Conservation (phyloP, 1,140 invertebrate species). For the Drosophila mayri region DNA sequence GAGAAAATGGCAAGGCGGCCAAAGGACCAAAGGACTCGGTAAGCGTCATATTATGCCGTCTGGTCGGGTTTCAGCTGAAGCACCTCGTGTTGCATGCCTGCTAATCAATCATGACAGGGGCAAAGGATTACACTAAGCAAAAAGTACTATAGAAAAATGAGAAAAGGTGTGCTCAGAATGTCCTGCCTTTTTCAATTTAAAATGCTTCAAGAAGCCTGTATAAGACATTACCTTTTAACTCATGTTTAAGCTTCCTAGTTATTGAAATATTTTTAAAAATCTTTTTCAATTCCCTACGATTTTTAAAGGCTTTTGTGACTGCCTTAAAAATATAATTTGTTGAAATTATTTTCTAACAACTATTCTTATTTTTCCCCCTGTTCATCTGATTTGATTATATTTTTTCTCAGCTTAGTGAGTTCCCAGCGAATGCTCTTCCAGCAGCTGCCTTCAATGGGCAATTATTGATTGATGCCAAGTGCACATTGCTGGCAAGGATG, state of each 20-base stretch:
- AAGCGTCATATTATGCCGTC: conserved; percentile 74
- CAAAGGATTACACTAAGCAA: background rate
- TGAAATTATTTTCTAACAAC: background rate
- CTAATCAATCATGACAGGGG: conserved; percentile 77
- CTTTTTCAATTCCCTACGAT: background rate
- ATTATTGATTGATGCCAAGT: conserved; percentile 82
- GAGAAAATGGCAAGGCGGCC: conserved; percentile 1
- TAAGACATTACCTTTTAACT: too few relatives aligned
- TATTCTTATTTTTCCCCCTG: background rate
- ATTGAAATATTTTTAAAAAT: background rate
- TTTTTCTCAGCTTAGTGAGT: conserved; percentile 25
- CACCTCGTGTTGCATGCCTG: conserved; percentile 78
- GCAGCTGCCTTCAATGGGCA: conserved; percentile 79
- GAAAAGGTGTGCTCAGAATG: too few relatives aligned
- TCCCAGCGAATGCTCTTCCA: conserved; percentile 62
- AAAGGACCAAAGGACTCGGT: conserved; percentile 48
- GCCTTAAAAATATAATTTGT: background rate
- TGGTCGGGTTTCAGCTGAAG: conserved; percentile 68
- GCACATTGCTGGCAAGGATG: conserved; percentile 45
- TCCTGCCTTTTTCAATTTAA: too few relatives aligned
- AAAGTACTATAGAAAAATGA: background rate
- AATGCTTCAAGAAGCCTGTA: background rate
- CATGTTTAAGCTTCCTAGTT: too few relatives aligned
- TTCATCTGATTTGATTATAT: background rate
- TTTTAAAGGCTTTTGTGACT: too few relatives aligned